Evolutionary conservation across 2,113 vertebrate genomes (phyloP).

Genomic region (Epinephelus cyanopodus): DNA sequence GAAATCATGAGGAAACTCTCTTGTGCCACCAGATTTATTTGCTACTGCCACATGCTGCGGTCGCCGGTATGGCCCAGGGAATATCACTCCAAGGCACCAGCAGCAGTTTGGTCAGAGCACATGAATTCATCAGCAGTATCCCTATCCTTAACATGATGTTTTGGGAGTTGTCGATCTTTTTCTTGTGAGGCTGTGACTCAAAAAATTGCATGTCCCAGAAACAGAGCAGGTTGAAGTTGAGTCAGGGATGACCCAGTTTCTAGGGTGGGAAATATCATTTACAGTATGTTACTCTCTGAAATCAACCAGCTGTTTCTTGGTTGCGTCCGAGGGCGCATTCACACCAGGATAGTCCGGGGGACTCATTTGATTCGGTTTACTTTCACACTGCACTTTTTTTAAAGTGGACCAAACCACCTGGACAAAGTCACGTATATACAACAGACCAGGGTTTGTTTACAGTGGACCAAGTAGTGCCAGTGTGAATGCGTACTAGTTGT

Average conservation of each 20-base stretch:
- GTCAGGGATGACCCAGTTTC: constrained; percentile 34
- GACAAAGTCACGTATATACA: too few species aligned
- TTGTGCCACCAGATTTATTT: constrained; percentile 32
- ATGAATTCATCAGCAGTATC: background rate
- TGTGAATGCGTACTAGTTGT: background rate
- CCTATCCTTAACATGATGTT: background rate
- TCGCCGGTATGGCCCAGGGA: background rate
- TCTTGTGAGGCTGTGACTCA: background rate
- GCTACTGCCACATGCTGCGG: background rate
- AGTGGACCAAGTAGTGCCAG: too few species aligned
- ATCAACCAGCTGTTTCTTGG: background rate
- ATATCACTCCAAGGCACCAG: background rate
- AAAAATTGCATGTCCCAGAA: constrained; percentile 7
- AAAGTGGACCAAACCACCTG: too few species aligned
- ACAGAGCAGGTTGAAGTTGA: constrained; percentile 33
- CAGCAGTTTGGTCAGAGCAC: background rate
- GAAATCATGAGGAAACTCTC: constrained; percentile 69
- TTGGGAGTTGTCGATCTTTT: background rate
- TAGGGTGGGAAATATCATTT: constrained; percentile 12
- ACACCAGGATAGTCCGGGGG: too few species aligned
- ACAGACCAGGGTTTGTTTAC: too few species aligned
- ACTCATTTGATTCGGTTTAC: too few species aligned
- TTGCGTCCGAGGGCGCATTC: background rate
- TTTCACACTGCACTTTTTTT: too few species aligned
- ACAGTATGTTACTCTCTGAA: background rate